Conservation (phyloP, 2,888 invertebrate genomes). For the Minunthozetes semirufus region DNA sequence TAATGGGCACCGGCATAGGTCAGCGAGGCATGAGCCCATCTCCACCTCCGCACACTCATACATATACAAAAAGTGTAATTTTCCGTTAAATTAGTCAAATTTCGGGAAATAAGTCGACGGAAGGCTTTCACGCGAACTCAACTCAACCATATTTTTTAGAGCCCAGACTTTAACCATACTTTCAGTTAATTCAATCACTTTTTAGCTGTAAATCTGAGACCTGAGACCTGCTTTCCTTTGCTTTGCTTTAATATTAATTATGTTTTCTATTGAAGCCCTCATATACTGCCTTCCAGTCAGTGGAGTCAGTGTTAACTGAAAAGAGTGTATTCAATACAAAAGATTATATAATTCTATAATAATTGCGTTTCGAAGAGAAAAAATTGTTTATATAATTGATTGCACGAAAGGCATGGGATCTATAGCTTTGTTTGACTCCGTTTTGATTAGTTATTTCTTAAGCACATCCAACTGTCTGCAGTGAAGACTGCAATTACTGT, state of each 20-base stretch:
- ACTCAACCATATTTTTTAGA: conserved; percentile 1
- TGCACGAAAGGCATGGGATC: conserved; percentile 24
- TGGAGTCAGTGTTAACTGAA: neutral
- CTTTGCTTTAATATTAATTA: neutral
- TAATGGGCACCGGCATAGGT: neutral
- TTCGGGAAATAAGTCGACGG: conserved; percentile 8
- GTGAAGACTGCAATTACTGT: neutral
- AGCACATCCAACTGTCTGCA: neutral
- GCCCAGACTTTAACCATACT: neutral
- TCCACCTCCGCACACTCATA: conserved; percentile 27
- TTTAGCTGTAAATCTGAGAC: neutral
- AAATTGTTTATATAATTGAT: conserved; percentile 3
- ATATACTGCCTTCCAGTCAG: neutral
- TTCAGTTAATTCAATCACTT: neutral
- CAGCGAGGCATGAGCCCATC: neutral
- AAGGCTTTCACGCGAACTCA: conserved; percentile 10
- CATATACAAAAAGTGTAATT: conserved; percentile 9
- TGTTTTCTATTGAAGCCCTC: neutral
- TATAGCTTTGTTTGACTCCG: neutral
- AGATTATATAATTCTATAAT: conserved; percentile 8
- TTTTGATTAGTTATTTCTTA: neutral
- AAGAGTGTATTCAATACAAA: neutral
- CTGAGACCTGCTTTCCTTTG: neutral
- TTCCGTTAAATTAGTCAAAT: conserved; percentile 18
- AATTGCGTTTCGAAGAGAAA: neutral